Percentiles rank a stretch among this genome's conserved stretches.
Evolutionary conservation across 2,888 invertebrate species (phyloP).

Genomic region (Pherbina coryleti): DNA sequence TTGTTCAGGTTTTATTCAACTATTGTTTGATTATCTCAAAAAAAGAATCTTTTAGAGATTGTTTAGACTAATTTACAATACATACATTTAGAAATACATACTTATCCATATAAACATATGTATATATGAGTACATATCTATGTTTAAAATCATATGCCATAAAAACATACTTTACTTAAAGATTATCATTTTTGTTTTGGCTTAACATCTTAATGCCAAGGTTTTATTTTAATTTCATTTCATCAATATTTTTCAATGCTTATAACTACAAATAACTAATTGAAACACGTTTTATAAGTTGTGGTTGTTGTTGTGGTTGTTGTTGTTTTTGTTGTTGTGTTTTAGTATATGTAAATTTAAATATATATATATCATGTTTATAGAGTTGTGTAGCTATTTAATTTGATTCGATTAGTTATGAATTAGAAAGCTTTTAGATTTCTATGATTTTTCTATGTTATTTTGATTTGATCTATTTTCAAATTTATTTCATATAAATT

Average conservation of each 20-base stretch:
- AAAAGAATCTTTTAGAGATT: not conserved
- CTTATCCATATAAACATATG: too few relatives aligned
- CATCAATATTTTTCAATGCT: not conserved
- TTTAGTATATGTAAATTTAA: not conserved
- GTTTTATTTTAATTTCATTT: not conserved
- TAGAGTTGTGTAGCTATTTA: not conserved
- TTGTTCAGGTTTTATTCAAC: too few relatives aligned
- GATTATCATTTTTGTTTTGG: too few relatives aligned
- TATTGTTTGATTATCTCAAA: not conserved
- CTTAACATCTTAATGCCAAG: too few relatives aligned
- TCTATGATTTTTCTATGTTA: not conserved
- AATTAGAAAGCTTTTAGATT: not conserved
- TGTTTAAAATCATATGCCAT: too few relatives aligned
- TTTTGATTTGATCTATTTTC: not conserved
- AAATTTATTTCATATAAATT: not conserved
- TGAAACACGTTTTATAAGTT: slow-evolving; percentile 14
- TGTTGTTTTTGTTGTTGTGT: not conserved
- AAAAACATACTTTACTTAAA: too few relatives aligned
- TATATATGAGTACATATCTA: too few relatives aligned
- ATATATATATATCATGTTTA: not conserved
- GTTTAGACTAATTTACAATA: slow-evolving; percentile 18
- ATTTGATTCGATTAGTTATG: not conserved
- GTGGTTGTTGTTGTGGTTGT: not conserved
- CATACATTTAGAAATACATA: slow-evolving; percentile 12
- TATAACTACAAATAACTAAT: slow-evolving; percentile 1